Evolutionary conservation across 2,113 vertebrate species (phyloP).

Genomic region (Crotalus helleri): DNA sequence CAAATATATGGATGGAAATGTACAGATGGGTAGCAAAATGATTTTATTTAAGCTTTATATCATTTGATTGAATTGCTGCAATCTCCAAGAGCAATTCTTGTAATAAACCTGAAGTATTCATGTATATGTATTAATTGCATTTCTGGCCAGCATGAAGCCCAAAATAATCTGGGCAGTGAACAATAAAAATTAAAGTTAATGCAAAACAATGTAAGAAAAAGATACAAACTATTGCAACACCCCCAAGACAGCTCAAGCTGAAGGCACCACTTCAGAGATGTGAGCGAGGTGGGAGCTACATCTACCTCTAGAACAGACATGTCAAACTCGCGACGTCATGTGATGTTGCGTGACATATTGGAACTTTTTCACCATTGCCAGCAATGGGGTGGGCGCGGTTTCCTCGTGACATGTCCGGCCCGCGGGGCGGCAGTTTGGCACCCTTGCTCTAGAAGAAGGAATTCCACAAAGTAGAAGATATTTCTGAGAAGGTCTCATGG

Average conservation of each 20-base stretch:
- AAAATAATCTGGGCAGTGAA: not conserved
- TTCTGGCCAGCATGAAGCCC: not conserved
- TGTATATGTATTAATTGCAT: not conserved
- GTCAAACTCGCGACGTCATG: too few species aligned
- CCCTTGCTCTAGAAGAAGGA: too few species aligned
- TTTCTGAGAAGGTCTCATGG: not conserved
- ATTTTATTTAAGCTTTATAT: not conserved
- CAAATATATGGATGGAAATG: not conserved
- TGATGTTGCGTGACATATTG: too few species aligned
- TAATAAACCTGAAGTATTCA: not conserved
- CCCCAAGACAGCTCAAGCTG: not conserved
- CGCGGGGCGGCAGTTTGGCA: too few species aligned
- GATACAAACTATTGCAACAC: not conserved
- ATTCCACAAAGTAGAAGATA: too few species aligned
- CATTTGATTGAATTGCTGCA: not conserved
- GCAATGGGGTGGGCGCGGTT: too few species aligned
- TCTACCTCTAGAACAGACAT: not conserved
- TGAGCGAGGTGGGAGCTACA: not conserved
- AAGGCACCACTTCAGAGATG: not conserved
- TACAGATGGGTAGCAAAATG: not conserved
- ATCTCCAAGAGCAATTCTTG: not conserved
- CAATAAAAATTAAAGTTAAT: not conserved
- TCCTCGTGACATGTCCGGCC: too few species aligned
- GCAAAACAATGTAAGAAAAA: not conserved
- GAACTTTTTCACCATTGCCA: too few species aligned